A percentile compares a stretch with the other conserved stretches of the same genome.
Evolutionary conservation across 2,888 invertebrate species (phyloP).

Genomic region (Ceraclea dissimilis): DNA sequence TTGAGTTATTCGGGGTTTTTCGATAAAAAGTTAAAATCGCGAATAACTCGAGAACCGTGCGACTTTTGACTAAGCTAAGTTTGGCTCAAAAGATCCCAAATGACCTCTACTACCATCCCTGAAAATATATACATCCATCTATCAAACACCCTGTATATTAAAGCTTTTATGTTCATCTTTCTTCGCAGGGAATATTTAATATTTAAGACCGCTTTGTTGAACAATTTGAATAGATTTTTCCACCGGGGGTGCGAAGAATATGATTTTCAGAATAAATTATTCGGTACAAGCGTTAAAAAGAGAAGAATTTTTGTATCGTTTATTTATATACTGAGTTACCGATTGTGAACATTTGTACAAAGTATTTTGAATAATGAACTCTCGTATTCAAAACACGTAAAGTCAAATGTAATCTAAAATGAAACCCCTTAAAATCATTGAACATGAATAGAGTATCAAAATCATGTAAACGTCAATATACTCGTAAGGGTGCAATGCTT

Average conservation of each 20-base stretch:
- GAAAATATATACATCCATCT: too few relatives aligned
- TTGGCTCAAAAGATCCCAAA: too few relatives aligned
- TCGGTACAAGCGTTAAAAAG: conserved; percentile 15
- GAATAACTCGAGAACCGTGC: too few relatives aligned
- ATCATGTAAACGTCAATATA: not conserved
- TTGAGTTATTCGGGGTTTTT: too few relatives aligned
- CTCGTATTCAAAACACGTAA: conserved; percentile 18
- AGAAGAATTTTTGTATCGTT: conserved; percentile 14
- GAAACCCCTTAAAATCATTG: not conserved
- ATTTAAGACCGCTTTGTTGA: conserved; percentile 25
- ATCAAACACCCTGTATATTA: too few relatives aligned
- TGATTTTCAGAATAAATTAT: conserved; percentile 23
- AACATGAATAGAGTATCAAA: not conserved
- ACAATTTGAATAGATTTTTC: conserved; percentile 21
- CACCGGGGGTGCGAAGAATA: conserved; percentile 13
- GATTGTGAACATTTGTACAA: too few relatives aligned
- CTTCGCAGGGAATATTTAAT: conserved; percentile 16
- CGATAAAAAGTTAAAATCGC: too few relatives aligned
- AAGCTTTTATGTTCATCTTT: too few relatives aligned
- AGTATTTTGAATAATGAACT: conserved; percentile 14
- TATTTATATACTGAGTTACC: too few relatives aligned
- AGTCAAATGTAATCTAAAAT: conserved; percentile 14
- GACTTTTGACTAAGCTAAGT: too few relatives aligned
- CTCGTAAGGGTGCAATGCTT: not conserved
- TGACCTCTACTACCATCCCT: too few relatives aligned